Base-by-base conservation (phyloP, 2,888 invertebrate genomes). In the Phanerotoma sp. region DNA sequence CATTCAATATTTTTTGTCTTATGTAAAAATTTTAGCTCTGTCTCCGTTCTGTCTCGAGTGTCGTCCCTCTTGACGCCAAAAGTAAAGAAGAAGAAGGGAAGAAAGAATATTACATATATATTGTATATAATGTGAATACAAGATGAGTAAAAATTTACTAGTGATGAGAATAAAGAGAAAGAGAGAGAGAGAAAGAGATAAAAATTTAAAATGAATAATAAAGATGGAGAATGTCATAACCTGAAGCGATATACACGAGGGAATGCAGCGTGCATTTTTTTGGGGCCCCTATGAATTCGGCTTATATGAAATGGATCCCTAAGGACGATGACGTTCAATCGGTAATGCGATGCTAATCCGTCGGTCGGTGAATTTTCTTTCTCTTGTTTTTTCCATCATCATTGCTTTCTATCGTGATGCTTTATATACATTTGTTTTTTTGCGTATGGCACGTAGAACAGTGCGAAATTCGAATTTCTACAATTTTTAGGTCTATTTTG, bases 231-330 rank as follows among this genome's bases (percentile, higher is more conserved):
- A 51, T 42, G 47, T 47, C 41, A 45, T 55, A 40, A 45, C 53
- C 53, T 47, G 10, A 25, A 30, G 49, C 40, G 11, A 20, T 38
- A 20, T 16, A 20, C 16, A 38, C n/a, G n/a, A n/a, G n/a, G n/a
- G n/a, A 25, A 25, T 25, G 25, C 25, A 25, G 49, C 16, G 21
- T 38, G 48, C 37, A 38, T 35, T 15, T 35, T 35, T 35, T 15
- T 18, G 18, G 58, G 58, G 51, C 61, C 69, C 73, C 73, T 72
- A 77, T 77, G 77, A 77, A 77, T 74, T 74, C 70, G 74, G 75
- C 76, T 77, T 76, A 77, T 70, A 69, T 75, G 77, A 77, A 77
- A 77, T 75, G 68, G 76, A 77, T 75, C 75, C 68, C 46, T 45
- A 50, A 51, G 40, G 54, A 42, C 48, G 59, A 55, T 51, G 42